phyloP scores from a whole-genome alignment of 2,888 invertebrate genomes.

The Trileptium ribeirensis region DNA sequence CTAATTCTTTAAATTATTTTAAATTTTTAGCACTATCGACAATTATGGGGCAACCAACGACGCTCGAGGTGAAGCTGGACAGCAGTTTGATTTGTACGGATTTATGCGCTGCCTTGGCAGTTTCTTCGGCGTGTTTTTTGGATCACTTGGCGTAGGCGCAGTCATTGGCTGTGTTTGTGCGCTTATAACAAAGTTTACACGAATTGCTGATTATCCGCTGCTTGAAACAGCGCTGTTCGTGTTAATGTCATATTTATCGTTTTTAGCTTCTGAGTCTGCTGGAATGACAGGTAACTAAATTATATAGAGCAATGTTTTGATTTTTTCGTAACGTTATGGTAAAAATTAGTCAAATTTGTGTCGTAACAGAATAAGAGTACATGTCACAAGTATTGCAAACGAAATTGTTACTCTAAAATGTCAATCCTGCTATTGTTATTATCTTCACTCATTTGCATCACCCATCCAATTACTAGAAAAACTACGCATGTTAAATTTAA shows the following conservation, averaged over 20 bases:
- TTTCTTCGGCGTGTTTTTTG: constrained; percentile 82
- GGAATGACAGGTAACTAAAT: constrained; percentile 90
- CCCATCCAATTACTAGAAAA: too few species aligned
- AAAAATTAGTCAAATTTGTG: too few species aligned
- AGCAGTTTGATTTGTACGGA: constrained; percentile 75
- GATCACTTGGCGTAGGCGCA: constrained; percentile 83
- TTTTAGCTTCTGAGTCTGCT: constrained; percentile 88
- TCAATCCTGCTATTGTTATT: too few species aligned
- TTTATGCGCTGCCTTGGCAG: constrained; percentile 80
- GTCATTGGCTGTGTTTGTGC: constrained; percentile 87
- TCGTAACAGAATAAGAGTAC: too few species aligned
- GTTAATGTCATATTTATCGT: constrained; percentile 93
- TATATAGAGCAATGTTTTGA: too few species aligned
- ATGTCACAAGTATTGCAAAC: too few species aligned
- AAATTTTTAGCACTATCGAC: constrained; percentile 58
- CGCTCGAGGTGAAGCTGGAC: constrained; percentile 22
- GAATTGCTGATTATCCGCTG: constrained; percentile 81
- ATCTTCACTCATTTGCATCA: too few species aligned
- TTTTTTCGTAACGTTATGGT: too few species aligned
- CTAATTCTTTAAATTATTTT: too few species aligned
- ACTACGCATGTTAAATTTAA: too few species aligned
- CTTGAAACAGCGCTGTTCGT: constrained; percentile 93
- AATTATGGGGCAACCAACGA: constrained; percentile 56
- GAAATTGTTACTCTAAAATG: too few species aligned
- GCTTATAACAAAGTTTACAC: constrained; percentile 60